Evolutionary conservation across 1,140 invertebrate species (phyloP), one percentile per base, ranked within the genome.

Genomic region (Tenebrio molitor): DNA sequence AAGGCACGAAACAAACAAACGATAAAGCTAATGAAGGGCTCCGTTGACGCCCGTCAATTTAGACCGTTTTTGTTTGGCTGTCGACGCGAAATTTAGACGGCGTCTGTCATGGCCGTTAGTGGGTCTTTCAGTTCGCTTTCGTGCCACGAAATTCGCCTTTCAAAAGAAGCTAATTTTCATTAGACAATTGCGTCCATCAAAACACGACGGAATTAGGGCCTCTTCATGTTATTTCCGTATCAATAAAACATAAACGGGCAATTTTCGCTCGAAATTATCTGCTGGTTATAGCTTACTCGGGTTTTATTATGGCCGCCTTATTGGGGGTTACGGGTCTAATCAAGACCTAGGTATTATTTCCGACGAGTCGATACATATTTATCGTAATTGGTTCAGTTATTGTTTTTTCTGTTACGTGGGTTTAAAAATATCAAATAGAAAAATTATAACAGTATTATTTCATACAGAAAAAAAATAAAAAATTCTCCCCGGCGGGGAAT

Each of bases 401-500:
- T 4, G 25, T 29, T 29, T 3, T 29, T 29, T 29, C 25, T 8
- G 25, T 29, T 4, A 29, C 3, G 8, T 29, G 25, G 8, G 25
- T 29, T 29, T 4, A 4, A 29, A 29, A 29, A 29, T 29, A 29
- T 3, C 25, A 3, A n/a, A 29, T 29, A 29, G 8, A 29, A 29
- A 29, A 29, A n/a, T n/a, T n/a, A n/a, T n/a, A n/a, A n/a, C n/a
- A n/a, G n/a, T n/a, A n/a, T n/a, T n/a, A n/a, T n/a, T n/a, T n/a
- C n/a, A n/a, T n/a, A n/a, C n/a, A n/a, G n/a, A 29, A 29, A 29
- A 29, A 29, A 4, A 4, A 29, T 4, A 66, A 66, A 66, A 66
- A 66, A 42, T 1, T 16, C 79, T 81, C 79, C 78, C 77, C 78
- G 79, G 78, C 78, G 76, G 79, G 79, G 79, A 81, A 81, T 81